Base-by-base conservation (phyloP, 2,888 invertebrate genomes). In the Hydraecia micacea region DNA sequence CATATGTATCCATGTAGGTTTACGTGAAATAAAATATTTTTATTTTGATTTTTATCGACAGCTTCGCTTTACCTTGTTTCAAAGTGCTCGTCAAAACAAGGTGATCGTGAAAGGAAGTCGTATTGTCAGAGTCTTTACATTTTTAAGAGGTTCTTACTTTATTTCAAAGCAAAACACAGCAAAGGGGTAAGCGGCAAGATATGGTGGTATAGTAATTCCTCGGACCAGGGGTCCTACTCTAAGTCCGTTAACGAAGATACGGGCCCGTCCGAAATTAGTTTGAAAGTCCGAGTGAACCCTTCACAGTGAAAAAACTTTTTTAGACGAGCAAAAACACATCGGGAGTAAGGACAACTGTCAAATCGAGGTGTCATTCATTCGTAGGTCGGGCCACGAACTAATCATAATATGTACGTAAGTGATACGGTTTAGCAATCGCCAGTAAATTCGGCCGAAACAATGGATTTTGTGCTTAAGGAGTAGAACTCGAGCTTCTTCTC, bases 41-140 rank as follows among this genome's bases (percentile, higher is more conserved):
- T 2, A 52, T 21, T 52, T 52, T 52, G 21, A 18, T 49, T 55
- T 55, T n/a, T 63, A 77, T 79, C 72, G 70, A 75, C 73, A 79
- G 77, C 62, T 75, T 60, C 62, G 42, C 36, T 77, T 60, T 21
- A 60, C 55, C 66, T 52, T 52, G n/a, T 46, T 60, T 84, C 69
- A 79, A 73, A 71, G 36, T 32, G 32, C 18, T 36, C 6, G 46
- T 76, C 36, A 39, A 55, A 70, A 70, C 36, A 36, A 42, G 70
- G 21, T 42, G n/a, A 42, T 67, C n/a, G 9, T 67, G 18, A 67
- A 67, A 42, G 6, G 18, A 6, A 11, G 9, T n/a, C 5, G 58
- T 52, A 52, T 25, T 25, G 25, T 9, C 15, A 15, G 46, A 5
- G 46, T 46, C 55, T 55, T 25, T 25, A 55, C 25, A 15, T 46